phyloP scores from a whole-genome alignment of 2,113 vertebrate genomes.

The Jacana jacana region DNA sequence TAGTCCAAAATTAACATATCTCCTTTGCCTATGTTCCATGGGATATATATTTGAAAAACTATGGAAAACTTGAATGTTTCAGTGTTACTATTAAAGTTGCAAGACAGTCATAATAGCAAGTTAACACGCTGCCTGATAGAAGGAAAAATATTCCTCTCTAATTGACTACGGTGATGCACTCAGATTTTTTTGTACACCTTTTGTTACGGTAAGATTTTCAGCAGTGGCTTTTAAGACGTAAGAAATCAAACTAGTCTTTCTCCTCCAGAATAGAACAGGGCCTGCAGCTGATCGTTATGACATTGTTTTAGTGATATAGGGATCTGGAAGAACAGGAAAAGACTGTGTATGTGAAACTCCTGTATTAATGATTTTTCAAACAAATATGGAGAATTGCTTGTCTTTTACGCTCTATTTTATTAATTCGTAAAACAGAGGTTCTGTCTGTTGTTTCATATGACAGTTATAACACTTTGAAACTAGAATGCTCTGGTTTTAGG shows the following conservation, averaged over 20 bases:
- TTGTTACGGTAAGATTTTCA: neutral
- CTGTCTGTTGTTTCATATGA: neutral
- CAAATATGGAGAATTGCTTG: fast-evolving
- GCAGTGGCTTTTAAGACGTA: neutral
- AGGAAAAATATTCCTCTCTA: neutral
- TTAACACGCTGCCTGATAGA: neutral
- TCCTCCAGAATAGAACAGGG: neutral
- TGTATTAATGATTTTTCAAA: neutral
- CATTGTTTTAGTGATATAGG: neutral
- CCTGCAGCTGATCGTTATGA: neutral
- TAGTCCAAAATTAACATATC: neutral
- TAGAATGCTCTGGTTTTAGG: neutral
- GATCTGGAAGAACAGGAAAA: neutral
- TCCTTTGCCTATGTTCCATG: neutral
- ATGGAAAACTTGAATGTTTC: neutral
- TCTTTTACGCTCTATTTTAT: neutral
- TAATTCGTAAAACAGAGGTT: neutral
- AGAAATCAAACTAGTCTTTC: neutral
- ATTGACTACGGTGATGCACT: neutral
- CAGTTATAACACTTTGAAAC: neutral
- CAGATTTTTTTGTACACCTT: neutral
- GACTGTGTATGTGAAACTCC: neutral
- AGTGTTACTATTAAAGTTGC: neutral
- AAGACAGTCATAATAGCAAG: neutral
- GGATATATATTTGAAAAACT: neutral